These are phyloP conservation scores for Synchiropus splendidus DNA, from an alignment of 2,113 vertebrate species.

Conservation along the genomic window DNA sequence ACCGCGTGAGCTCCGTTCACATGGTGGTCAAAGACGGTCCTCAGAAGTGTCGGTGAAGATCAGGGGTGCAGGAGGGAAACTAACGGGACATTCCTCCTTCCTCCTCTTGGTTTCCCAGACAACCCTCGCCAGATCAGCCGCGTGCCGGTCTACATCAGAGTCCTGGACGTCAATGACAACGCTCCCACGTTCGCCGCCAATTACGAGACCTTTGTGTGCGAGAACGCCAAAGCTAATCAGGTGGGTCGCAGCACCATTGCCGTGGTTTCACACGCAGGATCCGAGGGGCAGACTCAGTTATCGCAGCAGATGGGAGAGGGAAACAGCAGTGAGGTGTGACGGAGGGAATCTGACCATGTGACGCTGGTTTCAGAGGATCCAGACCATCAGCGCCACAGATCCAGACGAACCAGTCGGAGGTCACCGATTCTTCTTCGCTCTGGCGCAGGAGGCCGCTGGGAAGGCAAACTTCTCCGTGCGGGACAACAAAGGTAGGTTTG, in stretches of 20 bases:
- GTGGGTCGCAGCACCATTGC: slow-evolving; percentile 47
- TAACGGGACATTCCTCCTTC: too few relatives aligned
- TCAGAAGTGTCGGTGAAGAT: too few relatives aligned
- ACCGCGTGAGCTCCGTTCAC: too few relatives aligned
- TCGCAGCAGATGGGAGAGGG: too few relatives aligned
- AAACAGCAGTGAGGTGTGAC: too few relatives aligned
- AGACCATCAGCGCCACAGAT: slow-evolving; percentile 86
- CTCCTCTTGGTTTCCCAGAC: slow-evolving; percentile 63
- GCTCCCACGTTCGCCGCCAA: slow-evolving; percentile 82
- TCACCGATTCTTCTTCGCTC: slow-evolving; percentile 83
- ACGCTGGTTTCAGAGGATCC: slow-evolving; percentile 74
- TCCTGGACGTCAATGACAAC: slow-evolving; percentile 92
- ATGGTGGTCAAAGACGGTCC: too few relatives aligned
- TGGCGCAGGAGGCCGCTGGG: slow-evolving; percentile 74
- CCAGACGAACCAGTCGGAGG: slow-evolving; percentile 81
- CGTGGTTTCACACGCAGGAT: slow-evolving; percentile 13
- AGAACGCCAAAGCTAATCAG: slow-evolving; percentile 90
- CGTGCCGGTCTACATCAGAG: slow-evolving; percentile 80
- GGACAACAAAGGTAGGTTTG: slow-evolving; percentile 91
- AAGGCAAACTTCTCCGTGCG: slow-evolving; percentile 89
- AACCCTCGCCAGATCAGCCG: slow-evolving; percentile 80
- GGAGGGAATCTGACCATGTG: too few relatives aligned
- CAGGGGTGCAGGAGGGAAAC: too few relatives aligned
- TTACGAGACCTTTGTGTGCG: slow-evolving; percentile 91
- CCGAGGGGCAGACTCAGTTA: too few relatives aligned